Evolutionary conservation across 2,797 vertebrate genomes (phyloP).

Genomic region (Hydrocynus forskahlii): DNA sequence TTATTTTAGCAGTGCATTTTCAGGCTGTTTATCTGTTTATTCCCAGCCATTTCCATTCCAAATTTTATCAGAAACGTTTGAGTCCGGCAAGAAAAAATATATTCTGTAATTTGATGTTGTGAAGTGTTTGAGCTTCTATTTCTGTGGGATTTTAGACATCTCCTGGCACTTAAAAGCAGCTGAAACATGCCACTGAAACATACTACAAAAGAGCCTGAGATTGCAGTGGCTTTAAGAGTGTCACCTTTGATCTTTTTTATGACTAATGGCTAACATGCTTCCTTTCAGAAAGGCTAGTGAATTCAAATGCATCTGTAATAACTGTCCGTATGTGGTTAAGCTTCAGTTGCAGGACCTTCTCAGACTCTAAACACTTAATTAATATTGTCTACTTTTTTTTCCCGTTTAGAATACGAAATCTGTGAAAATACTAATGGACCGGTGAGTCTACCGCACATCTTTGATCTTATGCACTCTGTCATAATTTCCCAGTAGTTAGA

Average conservation of each 20-base stretch:
- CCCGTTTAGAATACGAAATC: constrained; percentile 92
- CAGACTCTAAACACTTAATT: not conserved
- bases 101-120: no score
- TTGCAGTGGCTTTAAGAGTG: not conserved
- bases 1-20: not conserved
- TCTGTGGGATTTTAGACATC: not conserved
- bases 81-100: not conserved
- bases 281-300: constrained; percentile 24
- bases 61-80: not conserved
- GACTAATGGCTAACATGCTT: constrained; percentile 20
- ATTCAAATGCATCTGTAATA: not conserved
- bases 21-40: not conserved
- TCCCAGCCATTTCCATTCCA: not conserved
- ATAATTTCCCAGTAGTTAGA: not conserved
- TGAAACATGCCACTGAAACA: not conserved
- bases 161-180: not conserved
- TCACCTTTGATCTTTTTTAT: not conserved
- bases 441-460: constrained; percentile 77
- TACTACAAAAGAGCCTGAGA: not conserved
- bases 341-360: not conserved
- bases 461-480: not conserved
- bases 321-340: not conserved
- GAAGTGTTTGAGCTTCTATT: not conserved
- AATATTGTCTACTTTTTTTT: constrained; percentile 49
- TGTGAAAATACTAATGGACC: constrained; percentile 97